Percentiles rank a stretch among this genome's conserved stretches.
Evolutionary conservation across 2,888 invertebrate genomes (phyloP).

Genomic region (Thyatira batis): DNA sequence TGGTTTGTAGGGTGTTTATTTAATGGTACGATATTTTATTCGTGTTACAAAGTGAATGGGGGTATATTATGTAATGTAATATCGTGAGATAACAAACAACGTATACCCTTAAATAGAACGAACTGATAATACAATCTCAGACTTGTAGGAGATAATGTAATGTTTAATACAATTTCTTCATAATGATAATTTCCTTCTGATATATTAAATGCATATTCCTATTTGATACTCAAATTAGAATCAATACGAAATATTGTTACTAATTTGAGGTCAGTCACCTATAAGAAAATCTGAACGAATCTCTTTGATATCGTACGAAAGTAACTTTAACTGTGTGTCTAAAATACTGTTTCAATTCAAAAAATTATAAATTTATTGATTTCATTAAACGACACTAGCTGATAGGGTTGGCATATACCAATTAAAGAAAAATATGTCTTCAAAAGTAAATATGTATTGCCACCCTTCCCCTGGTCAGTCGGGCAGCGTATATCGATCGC

Average conservation of each 20-base stretch:
- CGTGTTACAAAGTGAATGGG: not conserved
- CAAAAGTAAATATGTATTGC: slow-evolving; percentile 9
- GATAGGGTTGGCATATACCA: not conserved
- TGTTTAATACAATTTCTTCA: not conserved
- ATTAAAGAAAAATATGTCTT: not conserved
- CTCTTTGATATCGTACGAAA: too few species aligned
- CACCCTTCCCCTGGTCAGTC: slow-evolving; percentile 4
- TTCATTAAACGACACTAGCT: not conserved
- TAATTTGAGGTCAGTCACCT: too few species aligned
- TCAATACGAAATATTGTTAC: too few species aligned
- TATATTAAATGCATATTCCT: too few species aligned
- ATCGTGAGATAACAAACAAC: not conserved
- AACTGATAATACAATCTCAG: not conserved
- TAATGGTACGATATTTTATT: slow-evolving; percentile 26
- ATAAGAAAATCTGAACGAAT: too few species aligned
- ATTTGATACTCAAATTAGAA: too few species aligned
- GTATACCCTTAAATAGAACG: not conserved
- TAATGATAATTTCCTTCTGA: too few species aligned
- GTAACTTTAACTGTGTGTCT: too few species aligned
- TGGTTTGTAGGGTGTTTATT: slow-evolving; percentile 32
- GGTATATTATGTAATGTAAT: not conserved
- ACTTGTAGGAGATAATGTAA: not conserved
- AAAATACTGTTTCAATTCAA: too few species aligned
- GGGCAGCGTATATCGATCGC: slow-evolving; percentile 3
- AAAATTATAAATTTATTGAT: not conserved